Evolutionary conservation across 2,113 vertebrate species (phyloP), one percentile per base, ranked within the genome.

Genomic region (Chloropsis hardwickii): DNA sequence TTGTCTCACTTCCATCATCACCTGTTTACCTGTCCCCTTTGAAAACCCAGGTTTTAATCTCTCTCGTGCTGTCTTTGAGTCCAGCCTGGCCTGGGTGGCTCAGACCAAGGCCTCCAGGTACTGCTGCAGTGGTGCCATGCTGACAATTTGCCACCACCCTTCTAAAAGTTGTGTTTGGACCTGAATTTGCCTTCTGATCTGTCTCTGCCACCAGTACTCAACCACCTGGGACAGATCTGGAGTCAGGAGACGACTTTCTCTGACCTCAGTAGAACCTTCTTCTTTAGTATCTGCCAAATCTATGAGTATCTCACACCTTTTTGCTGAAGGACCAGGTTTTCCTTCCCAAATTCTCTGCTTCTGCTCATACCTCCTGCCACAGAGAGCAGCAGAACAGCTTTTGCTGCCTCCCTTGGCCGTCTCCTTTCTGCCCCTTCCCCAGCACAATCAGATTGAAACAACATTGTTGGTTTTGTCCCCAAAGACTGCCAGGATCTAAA

Each of bases 1-100:
- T 77, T 33, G 5, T 57, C 51, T 74, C 0, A 0, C 24, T 57
- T 74, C 31, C 25, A 35, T 74, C 29, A 48, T n/a, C 2, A 0
- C 51, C 8, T 42, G 20, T 57, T 65, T 42, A 48, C 20, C 29
- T 48, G 42, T 13, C 10, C 15, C 16, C 15, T 57, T 65, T 25
- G 25, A 74, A 65, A 74, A 6, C 29, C 42, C 51, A 21, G 15
- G 42, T 57, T 74, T 66, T 66, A 16, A 16, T 65, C 24, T 56
- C 19, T 73, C 50, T 57, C 0, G 0, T 29, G 35, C 29, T 73
- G 23, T 64, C 69, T 39, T 47, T 40, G 19, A 56, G 42, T 48
- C 12, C 31, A 35, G 20, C 24, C 37, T 44, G 37, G 37, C 45
- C 42, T 24, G 60, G 19, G 12, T 57, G 35, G 17, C 51, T 48